A percentile compares a stretch with the other conserved stretches of the same genome.
phyloP scores from a whole-genome alignment of 2,888 invertebrate species.

The Notodonta dromedarius region DNA sequence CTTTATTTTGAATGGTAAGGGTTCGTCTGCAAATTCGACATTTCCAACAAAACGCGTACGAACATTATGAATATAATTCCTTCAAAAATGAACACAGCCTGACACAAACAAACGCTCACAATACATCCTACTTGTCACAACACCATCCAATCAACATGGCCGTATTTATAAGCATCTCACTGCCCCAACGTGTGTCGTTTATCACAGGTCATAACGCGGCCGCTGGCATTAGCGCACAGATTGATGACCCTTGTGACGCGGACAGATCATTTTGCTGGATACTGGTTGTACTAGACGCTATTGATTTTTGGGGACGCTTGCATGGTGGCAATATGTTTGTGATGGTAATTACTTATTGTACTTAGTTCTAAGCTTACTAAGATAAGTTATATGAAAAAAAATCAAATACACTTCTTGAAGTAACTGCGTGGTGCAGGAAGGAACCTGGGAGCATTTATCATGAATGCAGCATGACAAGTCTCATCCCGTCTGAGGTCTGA shows the following conservation, averaged over 20 bases:
- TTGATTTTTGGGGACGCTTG: not conserved
- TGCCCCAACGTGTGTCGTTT: constrained; percentile 48
- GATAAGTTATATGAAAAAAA: too few relatives aligned
- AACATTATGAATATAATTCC: too few relatives aligned
- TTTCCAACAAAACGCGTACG: too few relatives aligned
- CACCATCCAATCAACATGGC: constrained; percentile 61
- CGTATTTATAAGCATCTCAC: constrained; percentile 11
- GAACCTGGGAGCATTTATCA: too few relatives aligned
- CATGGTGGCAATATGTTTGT: constrained; percentile 5
- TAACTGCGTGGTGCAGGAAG: too few relatives aligned
- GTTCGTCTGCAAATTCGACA: too few relatives aligned
- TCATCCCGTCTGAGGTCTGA: too few relatives aligned
- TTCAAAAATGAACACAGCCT: not conserved
- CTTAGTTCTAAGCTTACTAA: too few relatives aligned
- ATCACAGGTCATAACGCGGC: constrained; percentile 43
- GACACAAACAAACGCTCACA: constrained; percentile 1
- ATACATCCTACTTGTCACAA: constrained; percentile 40
- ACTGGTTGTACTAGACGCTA: not conserved
- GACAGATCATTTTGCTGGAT: constrained; percentile 3
- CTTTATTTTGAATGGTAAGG: too few relatives aligned
- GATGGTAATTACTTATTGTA: not conserved
- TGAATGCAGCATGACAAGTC: too few relatives aligned
- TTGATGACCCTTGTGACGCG: constrained; percentile 4
- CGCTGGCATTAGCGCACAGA: constrained; percentile 30
- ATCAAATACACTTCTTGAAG: too few relatives aligned